Evolutionary conservation across 2,888 invertebrate genomes (phyloP).

Genomic region (Nomada flava): DNA sequence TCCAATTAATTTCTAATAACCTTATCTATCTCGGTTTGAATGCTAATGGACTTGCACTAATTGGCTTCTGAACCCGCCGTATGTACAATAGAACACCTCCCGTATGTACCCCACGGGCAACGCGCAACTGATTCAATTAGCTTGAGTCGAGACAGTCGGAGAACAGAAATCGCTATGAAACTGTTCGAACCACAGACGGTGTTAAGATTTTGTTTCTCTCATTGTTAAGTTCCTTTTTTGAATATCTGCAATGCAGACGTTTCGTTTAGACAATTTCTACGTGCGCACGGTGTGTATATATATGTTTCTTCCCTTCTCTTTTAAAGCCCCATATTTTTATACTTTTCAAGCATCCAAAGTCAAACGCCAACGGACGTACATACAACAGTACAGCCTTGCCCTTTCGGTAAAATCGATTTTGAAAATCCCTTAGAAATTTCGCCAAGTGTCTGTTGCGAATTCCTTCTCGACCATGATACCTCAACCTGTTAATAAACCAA

Average conservation of each 20-base stretch:
- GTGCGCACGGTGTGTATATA: background rate
- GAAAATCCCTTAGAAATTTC: conserved; percentile 4
- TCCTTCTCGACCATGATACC: background rate
- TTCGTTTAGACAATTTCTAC: conserved; percentile 28
- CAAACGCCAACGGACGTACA: conserved; percentile 38
- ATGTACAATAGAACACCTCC: conserved; percentile 29
- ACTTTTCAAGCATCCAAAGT: conserved; percentile 20
- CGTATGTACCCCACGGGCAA: conserved; percentile 28
- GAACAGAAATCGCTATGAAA: conserved; percentile 61
- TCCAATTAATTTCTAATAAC: too few species aligned
- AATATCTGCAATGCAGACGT: conserved; percentile 22
- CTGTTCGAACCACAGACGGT: conserved; percentile 49
- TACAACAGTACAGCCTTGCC: conserved; percentile 55
- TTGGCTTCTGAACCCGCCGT: too few species aligned
- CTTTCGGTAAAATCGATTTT: conserved; percentile 7
- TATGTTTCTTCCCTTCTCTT: background rate
- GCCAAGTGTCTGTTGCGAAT: background rate
- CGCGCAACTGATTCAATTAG: conserved; percentile 36
- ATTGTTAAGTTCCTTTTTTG: conserved; percentile 3
- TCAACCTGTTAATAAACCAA: background rate
- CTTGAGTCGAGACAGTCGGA: conserved; percentile 56
- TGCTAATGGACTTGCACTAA: too few species aligned
- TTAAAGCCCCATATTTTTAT: background rate
- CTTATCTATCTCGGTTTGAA: too few species aligned
- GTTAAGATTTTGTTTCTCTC: background rate